These are phyloP conservation scores for Drosophila neocordata DNA, from an alignment of 1,140 invertebrate genomes.

Conservation along the genomic window DNA sequence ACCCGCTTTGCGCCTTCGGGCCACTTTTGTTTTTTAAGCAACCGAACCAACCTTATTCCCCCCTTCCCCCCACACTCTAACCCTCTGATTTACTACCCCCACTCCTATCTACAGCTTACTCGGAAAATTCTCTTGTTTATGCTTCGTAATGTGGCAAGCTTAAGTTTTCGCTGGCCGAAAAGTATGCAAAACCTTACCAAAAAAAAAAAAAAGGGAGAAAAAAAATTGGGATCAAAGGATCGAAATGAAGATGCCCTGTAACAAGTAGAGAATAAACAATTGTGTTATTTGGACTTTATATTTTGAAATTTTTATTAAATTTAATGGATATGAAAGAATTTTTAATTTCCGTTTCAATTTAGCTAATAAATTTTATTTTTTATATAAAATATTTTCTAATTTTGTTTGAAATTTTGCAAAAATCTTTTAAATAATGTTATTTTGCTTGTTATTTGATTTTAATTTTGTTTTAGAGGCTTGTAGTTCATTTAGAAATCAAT, in stretches of 20 bases:
- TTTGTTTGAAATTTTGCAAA: no score
- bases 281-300: no score
- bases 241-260: not conserved
- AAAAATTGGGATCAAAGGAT: not conserved
- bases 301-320: no score
- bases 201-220: conserved; percentile 18
- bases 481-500: no score
- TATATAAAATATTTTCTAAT: no score
- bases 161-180: conserved; percentile 58
- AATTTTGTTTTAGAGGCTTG: no score
- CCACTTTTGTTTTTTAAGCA: conserved; percentile 70
- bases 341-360: no score
- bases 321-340: no score
- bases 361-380: no score
- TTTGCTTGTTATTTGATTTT: no score
- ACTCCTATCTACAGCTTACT: not conserved
- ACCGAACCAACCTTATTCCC: conserved; percentile 4
- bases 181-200: conserved; percentile 43
- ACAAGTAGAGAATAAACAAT: not conserved
- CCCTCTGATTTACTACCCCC: not conserved
- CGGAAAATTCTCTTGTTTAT: conserved; percentile 63
- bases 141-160: conserved; percentile 75
- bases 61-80: not conserved
- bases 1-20: conserved; percentile 60
- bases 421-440: no score